Evolutionary conservation across 2,113 vertebrate species (phyloP).

Genomic region (Henicopernis longicauda): DNA sequence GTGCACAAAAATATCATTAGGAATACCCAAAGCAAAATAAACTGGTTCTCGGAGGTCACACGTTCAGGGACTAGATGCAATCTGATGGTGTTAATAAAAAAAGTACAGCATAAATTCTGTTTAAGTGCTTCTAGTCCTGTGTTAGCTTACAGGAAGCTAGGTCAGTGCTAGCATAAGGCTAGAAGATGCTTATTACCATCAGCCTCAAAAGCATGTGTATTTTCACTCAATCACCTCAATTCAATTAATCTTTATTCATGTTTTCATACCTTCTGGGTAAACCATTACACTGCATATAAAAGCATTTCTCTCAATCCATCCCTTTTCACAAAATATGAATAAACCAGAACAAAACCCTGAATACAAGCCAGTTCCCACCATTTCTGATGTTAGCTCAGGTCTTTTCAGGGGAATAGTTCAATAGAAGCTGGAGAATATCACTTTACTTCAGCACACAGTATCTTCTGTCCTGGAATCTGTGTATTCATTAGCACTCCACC

Average conservation of each 20-base stretch:
- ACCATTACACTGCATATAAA: not conserved
- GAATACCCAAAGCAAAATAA: not conserved
- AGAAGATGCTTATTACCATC: not conserved
- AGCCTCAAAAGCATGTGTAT: not conserved
- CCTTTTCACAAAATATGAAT: conserved; percentile 43
- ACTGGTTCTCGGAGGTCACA: not conserved
- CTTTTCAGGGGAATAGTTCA: conserved; percentile 48
- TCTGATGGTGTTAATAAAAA: not conserved
- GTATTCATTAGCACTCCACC: conserved; percentile 47
- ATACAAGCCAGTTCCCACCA: conserved; percentile 68
- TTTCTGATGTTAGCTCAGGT: conserved; percentile 55
- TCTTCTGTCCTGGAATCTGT: conserved; percentile 65
- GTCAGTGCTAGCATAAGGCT: not conserved
- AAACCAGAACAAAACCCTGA: conserved; percentile 56
- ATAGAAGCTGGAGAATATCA: conserved; percentile 59
- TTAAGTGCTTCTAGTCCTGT: not conserved
- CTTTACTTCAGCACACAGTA: conserved; percentile 70
- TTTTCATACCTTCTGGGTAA: not conserved
- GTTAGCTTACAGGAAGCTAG: not conserved
- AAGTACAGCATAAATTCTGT: not conserved
- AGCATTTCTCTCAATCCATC: not conserved
- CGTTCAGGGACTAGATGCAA: not conserved
- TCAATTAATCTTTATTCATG: not conserved
- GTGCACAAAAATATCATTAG: not conserved
- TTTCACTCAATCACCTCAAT: not conserved